Evolutionary conservation across 2,888 invertebrate genomes (phyloP).

Genomic region (Isotomurus palustris): DNA sequence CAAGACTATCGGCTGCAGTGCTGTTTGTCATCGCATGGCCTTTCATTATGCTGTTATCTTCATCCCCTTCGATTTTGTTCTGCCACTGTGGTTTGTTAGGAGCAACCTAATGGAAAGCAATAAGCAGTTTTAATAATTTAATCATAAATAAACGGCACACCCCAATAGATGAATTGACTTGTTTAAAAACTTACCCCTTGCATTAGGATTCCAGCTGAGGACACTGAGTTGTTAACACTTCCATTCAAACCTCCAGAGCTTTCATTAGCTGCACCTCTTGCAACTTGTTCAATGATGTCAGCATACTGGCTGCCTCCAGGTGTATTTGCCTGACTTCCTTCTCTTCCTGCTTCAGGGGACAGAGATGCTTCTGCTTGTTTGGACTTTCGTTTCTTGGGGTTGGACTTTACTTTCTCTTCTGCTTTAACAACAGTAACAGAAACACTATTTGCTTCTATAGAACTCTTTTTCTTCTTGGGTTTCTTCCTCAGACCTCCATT

Average conservation of each 20-base stretch:
- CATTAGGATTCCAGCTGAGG: conserved; percentile 9
- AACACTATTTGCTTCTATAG: neutral
- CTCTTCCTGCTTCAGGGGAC: neutral
- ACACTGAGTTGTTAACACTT: neutral
- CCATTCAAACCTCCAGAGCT: neutral
- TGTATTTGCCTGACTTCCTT: conserved; percentile 4
- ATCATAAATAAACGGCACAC: neutral
- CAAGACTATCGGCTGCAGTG: no score
- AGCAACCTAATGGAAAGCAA: conserved; percentile 11
- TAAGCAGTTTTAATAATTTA: neutral
- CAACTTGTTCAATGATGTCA: conserved; percentile 22
- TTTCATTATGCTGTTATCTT: conserved; percentile 26
- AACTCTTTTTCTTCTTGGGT: neutral
- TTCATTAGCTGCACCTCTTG: conserved; percentile 8
- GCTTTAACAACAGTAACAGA: conserved; percentile 1
- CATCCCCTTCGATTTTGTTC: conserved; percentile 2
- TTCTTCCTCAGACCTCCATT: neutral
- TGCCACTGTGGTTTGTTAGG: conserved; percentile 11
- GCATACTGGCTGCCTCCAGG: conserved; percentile 7
- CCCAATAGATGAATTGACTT: neutral
- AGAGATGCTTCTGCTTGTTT: conserved; percentile 5
- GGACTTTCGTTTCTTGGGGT: conserved; percentile 11
- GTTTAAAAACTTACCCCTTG: conserved; percentile 17
- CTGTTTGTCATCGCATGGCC: conserved; percentile 28
- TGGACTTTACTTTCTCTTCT: conserved; percentile 16